A percentile compares a stretch with the other conserved stretches of the same genome.
Conservation (phyloP, 1,140 invertebrate genomes). For the Lepidotrigona ventralis region DNA sequence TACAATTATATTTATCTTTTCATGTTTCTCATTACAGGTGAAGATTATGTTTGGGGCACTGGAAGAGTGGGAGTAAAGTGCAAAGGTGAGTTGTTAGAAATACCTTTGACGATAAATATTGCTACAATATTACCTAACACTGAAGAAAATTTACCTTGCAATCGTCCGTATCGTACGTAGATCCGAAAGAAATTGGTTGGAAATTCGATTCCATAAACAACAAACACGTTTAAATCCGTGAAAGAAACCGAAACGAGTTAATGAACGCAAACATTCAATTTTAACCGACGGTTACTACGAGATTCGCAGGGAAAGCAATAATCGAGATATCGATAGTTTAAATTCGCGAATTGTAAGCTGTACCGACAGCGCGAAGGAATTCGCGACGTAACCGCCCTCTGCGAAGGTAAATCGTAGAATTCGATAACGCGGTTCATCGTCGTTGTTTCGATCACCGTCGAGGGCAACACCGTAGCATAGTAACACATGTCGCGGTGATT, state of each 20-base stretch:
- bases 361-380: conserved; percentile 7
- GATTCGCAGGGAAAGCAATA: background rate
- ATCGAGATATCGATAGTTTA: conserved; percentile 3
- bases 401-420: background rate
- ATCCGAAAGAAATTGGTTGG: background rate
- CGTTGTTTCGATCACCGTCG: conserved; percentile 41
- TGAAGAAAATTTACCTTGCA: background rate
- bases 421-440: conserved; percentile 6
- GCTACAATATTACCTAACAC: background rate
- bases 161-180: conserved; percentile 22
- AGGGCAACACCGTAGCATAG: conserved; percentile 76
- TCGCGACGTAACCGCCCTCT: background rate
- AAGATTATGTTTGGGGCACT: conserved; percentile 84
- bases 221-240: background rate
- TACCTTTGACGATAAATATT: background rate
- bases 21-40: conserved; percentile 75
- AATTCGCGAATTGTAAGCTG: background rate
- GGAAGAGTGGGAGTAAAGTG: conserved; percentile 81
- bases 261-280: background rate
- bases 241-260: background rate
- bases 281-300: background rate
- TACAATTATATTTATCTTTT: background rate
- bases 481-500: conserved; percentile 73
- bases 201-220: too few relatives aligned
- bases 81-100: conserved; percentile 75